phyloP scores from a whole-genome alignment of 2,888 invertebrate species.

The Eristalis intricaria region DNA sequence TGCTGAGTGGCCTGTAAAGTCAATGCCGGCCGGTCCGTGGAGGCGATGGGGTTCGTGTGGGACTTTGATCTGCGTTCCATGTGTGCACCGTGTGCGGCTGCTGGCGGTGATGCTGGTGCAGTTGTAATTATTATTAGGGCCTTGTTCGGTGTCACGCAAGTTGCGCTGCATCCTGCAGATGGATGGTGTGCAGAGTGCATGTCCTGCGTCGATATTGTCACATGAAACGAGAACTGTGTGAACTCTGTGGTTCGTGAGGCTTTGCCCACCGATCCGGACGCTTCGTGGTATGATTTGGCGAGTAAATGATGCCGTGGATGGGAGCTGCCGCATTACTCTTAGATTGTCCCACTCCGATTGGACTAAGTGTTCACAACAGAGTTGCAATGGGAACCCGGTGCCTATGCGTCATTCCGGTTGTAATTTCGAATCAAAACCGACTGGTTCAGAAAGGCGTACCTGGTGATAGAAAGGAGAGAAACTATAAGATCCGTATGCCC shows the following conservation, averaged over 20 bases:
- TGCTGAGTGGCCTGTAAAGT: not conserved
- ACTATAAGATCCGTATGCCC: no score
- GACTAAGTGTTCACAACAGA: not conserved
- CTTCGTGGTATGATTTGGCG: not conserved
- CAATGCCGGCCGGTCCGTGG: not conserved
- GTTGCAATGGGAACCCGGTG: not conserved
- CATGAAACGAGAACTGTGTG: constrained; percentile 53
- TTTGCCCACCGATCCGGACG: not conserved
- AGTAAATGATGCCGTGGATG: not conserved
- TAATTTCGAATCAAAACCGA: no score
- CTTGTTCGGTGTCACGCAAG: constrained; percentile 68
- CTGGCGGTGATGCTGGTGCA: constrained; percentile 32
- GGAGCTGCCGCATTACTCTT: not conserved
- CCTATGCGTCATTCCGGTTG: no score
- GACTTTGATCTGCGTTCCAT: constrained; percentile 42
- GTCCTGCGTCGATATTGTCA: constrained; percentile 67
- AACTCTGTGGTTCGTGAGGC: constrained; percentile 14
- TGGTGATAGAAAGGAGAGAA: no score
- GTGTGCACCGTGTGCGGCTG: constrained; percentile 30
- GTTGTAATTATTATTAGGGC: constrained; percentile 64
- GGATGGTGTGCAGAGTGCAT: constrained; percentile 55
- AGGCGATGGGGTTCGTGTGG: constrained; percentile 25
- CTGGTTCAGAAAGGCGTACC: no score
- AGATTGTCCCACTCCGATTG: not conserved
- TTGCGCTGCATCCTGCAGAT: constrained; percentile 19